These are phyloP conservation scores for Heliothis virescens DNA, from an alignment of 1,140 invertebrate genomes.

Conservation along the genomic window DNA sequence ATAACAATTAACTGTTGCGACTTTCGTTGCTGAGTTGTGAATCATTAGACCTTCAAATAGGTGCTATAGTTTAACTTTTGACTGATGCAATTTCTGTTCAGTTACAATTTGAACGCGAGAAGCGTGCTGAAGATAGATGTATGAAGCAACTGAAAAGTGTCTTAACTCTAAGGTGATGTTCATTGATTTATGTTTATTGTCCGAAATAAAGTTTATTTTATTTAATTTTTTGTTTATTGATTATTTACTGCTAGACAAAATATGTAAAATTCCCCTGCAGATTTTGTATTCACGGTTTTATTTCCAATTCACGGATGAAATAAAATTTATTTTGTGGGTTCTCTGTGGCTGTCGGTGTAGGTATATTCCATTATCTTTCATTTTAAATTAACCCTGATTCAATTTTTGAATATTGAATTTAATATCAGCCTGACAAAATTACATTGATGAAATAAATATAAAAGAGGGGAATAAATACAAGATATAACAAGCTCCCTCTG, in stretches of 20 bases:
- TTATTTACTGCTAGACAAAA: too few relatives aligned
- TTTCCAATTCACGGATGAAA: too few relatives aligned
- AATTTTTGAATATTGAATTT: conserved; percentile 16
- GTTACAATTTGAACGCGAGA: background rate
- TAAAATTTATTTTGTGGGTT: background rate
- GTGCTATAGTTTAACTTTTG: background rate
- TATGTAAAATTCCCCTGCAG: too few relatives aligned
- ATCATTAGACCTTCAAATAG: conserved; percentile 6
- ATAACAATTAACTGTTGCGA: conserved; percentile 31
- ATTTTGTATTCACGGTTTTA: too few relatives aligned
- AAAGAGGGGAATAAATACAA: background rate
- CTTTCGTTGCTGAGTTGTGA: conserved; percentile 21
- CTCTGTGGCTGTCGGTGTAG: background rate
- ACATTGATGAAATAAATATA: background rate
- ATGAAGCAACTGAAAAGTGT: too few relatives aligned
- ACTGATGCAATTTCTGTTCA: background rate
- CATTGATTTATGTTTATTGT: too few relatives aligned
- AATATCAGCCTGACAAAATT: background rate
- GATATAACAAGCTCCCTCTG: conserved; percentile 4
- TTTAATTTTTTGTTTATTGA: too few relatives aligned
- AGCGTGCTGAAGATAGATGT: too few relatives aligned
- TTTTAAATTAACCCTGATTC: background rate
- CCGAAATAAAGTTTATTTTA: too few relatives aligned
- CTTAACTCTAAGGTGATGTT: too few relatives aligned
- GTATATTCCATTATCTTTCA: background rate